phyloP scores from a whole-genome alignment of 2,797 vertebrate genomes.

The Eleutherodactylus coqui region DNA sequence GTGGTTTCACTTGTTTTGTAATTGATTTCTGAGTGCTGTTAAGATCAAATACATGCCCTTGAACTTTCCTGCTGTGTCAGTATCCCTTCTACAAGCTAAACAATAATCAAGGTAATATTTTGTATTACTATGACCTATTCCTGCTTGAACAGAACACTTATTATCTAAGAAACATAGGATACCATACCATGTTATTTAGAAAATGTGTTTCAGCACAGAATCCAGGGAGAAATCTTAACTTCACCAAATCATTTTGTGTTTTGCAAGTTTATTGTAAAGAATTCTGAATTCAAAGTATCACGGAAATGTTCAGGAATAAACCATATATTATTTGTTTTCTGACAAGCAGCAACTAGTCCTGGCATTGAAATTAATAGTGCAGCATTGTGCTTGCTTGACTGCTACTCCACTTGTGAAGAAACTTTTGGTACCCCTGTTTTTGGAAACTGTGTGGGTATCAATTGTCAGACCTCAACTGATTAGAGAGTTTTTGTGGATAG shows the following conservation, averaged over 20 bases:
- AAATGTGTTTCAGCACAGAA: background rate
- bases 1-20: constrained; percentile 36
- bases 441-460: no score
- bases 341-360: no score
- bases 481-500: no score
- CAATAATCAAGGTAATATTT: constrained; percentile 22
- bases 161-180: background rate
- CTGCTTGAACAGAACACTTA: background rate
- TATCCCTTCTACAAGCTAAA: background rate
- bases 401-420: no score
- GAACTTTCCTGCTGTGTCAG: constrained; percentile 14
- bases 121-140: background rate
- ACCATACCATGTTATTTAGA: no score
- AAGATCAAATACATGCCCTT: constrained; percentile 21
- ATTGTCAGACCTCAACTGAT: no score
- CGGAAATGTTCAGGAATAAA: no score
- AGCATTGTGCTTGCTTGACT: no score
- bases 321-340: no score
- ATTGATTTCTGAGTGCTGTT: constrained; percentile 29
- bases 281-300: background rate
- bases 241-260: background rate
- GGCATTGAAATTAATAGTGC: no score
- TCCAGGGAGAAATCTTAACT: background rate
- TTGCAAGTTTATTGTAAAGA: background rate
- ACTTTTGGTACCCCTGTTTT: no score